Evolutionary conservation across 2,113 vertebrate genomes (phyloP).

Genomic region (Taxidea taxus): DNA sequence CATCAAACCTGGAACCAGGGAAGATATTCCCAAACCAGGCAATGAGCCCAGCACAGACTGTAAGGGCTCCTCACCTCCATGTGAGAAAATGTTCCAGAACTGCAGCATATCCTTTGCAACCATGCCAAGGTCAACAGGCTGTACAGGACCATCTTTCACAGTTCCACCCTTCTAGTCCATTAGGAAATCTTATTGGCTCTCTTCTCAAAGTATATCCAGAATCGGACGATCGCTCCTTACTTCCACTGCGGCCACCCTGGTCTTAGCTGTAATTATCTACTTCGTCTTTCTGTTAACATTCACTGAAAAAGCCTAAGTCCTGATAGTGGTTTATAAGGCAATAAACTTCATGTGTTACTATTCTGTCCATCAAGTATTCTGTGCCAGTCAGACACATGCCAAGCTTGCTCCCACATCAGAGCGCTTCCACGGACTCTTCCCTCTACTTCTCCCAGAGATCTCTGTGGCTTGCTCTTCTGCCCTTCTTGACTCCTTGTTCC

Average conservation of each 20-base stretch:
- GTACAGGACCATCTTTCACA: not conserved
- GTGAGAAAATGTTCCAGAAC: not conserved
- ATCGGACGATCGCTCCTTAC: not conserved
- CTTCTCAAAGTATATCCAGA: not conserved
- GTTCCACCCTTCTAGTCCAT: no score
- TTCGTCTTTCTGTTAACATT: not conserved
- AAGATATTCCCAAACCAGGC: not conserved
- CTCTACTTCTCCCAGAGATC: not conserved
- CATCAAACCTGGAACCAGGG: not conserved
- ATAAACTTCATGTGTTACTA: not conserved
- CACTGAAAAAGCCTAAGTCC: not conserved
- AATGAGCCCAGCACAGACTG: not conserved
- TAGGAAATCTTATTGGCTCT: not conserved
- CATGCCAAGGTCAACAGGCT: not conserved
- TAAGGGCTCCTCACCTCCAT: not conserved
- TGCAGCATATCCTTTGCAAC: not conserved
- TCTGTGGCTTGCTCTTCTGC: not conserved
- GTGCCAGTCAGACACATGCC: not conserved
- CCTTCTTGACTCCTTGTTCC: not conserved
- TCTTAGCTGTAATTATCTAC: not conserved
- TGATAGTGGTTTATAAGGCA: not conserved
- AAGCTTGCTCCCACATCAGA: not conserved
- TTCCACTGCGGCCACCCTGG: not conserved
- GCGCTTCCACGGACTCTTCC: not conserved
- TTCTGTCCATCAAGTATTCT: not conserved